Evolutionary conservation across 2,888 invertebrate genomes (phyloP).

Genomic region (Synanthedon myopaeformis): DNA sequence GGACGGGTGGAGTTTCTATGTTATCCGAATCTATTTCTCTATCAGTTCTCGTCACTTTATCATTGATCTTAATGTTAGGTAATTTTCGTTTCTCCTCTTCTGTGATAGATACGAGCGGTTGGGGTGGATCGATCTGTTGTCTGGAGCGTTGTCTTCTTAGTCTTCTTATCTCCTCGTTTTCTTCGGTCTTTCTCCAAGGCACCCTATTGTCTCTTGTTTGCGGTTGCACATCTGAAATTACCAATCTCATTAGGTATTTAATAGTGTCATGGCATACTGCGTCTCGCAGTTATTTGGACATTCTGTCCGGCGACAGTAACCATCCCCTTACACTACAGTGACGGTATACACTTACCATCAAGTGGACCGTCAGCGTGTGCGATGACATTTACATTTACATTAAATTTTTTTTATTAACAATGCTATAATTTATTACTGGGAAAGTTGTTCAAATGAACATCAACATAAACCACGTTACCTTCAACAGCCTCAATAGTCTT

Average conservation of each 20-base stretch:
- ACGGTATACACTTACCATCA: no score
- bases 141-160: conserved; percentile 70
- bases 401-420: background rate
- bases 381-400: conserved; percentile 1
- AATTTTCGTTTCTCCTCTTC: conserved; percentile 74
- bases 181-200: conserved; percentile 81
- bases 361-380: no score
- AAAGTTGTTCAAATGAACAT: no score
- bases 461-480: conserved; percentile 57
- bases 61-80: conserved; percentile 51
- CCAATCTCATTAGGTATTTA: background rate
- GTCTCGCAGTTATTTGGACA: no score
- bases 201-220: conserved; percentile 81
- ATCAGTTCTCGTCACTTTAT: conserved; percentile 51
- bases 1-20: conserved; percentile 89
- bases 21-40: conserved; percentile 92
- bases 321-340: no score
- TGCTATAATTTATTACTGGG: no score
- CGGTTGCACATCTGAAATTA: conserved; percentile 74
- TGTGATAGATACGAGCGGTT: conserved; percentile 67
- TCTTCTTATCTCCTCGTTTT: conserved; percentile 74
- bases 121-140: conserved; percentile 50
- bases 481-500: conserved; percentile 88
- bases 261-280: no score
- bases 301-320: no score